Evolutionary conservation across 2,797 vertebrate genomes (phyloP).

Genomic region (Parambassis ranga): DNA sequence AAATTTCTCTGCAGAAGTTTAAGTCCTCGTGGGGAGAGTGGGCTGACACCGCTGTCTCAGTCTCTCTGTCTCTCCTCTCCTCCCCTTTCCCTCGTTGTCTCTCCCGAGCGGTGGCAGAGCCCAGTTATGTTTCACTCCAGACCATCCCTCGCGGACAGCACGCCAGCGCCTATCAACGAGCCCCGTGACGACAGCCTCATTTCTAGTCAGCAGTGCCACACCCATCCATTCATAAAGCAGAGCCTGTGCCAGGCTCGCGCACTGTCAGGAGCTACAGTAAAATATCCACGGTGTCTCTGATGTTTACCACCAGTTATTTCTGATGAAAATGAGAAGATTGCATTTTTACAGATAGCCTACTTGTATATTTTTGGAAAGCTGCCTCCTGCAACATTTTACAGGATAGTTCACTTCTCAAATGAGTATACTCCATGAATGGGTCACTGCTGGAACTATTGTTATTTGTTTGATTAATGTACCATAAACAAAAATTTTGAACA

Average conservation of each 20-base stretch:
- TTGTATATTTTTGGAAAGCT: background rate
- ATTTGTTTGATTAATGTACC: too few relatives aligned
- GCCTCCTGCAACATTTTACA: background rate
- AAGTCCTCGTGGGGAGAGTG: conserved; percentile 46
- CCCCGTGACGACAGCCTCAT: conserved; percentile 65
- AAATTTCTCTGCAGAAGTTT: conserved; percentile 64
- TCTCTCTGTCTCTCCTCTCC: conserved; percentile 9
- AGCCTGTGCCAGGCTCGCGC: conserved; percentile 25
- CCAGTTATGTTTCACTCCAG: conserved; percentile 58
- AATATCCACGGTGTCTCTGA: background rate
- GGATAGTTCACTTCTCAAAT: too few relatives aligned
- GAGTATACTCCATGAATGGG: too few relatives aligned
- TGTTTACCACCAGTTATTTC: background rate
- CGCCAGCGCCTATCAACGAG: conserved; percentile 53
- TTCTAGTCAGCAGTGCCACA: conserved; percentile 69
- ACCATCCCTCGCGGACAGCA: conserved; percentile 49
- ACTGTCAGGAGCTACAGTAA: background rate
- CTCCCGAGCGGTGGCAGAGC: conserved; percentile 48
- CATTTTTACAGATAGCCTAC: background rate
- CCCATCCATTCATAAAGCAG: conserved; percentile 85
- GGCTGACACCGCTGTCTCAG: conserved; percentile 19
- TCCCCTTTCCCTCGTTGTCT: conserved; percentile 32
- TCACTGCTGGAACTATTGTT: too few relatives aligned
- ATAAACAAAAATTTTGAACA: too few relatives aligned
- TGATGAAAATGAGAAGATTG: background rate